Conservation (phyloP, 2,888 invertebrate species). For the Drosophila prolongata region DNA sequence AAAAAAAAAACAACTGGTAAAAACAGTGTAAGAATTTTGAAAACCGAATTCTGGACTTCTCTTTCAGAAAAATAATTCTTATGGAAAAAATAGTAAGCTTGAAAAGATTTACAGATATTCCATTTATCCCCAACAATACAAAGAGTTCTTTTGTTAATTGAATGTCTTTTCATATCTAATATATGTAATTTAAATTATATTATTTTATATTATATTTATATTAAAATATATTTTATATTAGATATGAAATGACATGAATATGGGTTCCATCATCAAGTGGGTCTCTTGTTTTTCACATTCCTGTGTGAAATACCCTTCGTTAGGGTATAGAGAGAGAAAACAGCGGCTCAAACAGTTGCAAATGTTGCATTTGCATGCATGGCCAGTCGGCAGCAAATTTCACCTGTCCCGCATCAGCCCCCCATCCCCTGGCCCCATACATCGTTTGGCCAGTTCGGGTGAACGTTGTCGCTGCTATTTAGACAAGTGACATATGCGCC, state of each 20-base stretch:
- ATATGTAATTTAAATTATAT: too few relatives aligned
- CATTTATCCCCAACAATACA: too few relatives aligned
- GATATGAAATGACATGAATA: too few relatives aligned
- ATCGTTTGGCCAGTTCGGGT: slow-evolving; percentile 47
- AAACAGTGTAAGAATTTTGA: too few relatives aligned
- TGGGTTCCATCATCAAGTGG: too few relatives aligned
- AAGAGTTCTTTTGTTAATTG: too few relatives aligned
- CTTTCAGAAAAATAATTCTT: neutral
- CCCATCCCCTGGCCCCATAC: slow-evolving; percentile 1
- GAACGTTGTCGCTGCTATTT: slow-evolving; percentile 68
- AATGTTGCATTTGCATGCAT: slow-evolving; percentile 79
- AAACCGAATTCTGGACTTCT: neutral
- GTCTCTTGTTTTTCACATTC: too few relatives aligned
- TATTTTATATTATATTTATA: too few relatives aligned
- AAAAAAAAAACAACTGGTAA: neutral
- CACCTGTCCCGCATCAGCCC: neutral
- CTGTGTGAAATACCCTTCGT: neutral
- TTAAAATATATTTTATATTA: too few relatives aligned
- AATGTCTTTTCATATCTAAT: too few relatives aligned
- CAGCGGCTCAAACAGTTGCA: slow-evolving; percentile 68
- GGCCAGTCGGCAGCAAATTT: slow-evolving; percentile 58
- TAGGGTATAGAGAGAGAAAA: slow-evolving; percentile 12
- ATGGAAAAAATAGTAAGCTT: too few relatives aligned
- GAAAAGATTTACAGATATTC: too few relatives aligned
- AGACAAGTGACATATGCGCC: slow-evolving; percentile 73